Conservation (phyloP, 2,797 vertebrate genomes). For the Sebastolobus altivelis region DNA sequence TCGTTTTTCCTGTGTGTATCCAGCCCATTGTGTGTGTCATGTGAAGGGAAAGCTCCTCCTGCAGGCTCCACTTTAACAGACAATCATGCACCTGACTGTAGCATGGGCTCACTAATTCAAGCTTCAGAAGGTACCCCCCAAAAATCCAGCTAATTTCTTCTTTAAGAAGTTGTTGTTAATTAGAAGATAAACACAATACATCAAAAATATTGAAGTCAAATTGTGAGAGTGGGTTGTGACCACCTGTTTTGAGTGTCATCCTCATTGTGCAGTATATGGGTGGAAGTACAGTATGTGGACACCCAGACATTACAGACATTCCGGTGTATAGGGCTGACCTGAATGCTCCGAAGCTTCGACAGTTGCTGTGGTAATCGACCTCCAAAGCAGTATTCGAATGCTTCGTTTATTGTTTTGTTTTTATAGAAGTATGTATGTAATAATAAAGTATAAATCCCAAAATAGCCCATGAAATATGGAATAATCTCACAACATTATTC, state of each 20-base stretch:
- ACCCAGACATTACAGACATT: not conserved
- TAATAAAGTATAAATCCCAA: too few species aligned
- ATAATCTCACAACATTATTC: too few species aligned
- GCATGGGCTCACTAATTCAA: not conserved
- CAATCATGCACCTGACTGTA: conserved; percentile 18
- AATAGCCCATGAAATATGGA: too few species aligned
- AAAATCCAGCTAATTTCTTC: not conserved
- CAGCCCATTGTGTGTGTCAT: conserved; percentile 23
- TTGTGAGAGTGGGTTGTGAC: not conserved
- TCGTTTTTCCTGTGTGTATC: not conserved
- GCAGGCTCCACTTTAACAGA: conserved; percentile 9
- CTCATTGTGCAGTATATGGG: not conserved
- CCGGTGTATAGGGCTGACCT: too few species aligned
- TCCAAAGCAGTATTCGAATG: too few species aligned
- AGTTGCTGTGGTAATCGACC: too few species aligned
- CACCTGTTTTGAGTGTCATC: conserved; percentile 14
- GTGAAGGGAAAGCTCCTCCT: conserved; percentile 36
- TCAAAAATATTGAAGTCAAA: not conserved
- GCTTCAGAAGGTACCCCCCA: not conserved
- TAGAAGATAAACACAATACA: not conserved
- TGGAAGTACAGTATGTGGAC: not conserved
- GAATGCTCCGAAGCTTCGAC: too few species aligned
- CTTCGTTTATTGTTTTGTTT: too few species aligned
- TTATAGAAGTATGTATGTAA: too few species aligned
- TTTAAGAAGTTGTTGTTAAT: not conserved